A percentile compares a stretch with the other conserved stretches of the same genome.
Evolutionary conservation across 2,888 invertebrate species (phyloP).

Genomic region (Sicus ferrugineus): DNA sequence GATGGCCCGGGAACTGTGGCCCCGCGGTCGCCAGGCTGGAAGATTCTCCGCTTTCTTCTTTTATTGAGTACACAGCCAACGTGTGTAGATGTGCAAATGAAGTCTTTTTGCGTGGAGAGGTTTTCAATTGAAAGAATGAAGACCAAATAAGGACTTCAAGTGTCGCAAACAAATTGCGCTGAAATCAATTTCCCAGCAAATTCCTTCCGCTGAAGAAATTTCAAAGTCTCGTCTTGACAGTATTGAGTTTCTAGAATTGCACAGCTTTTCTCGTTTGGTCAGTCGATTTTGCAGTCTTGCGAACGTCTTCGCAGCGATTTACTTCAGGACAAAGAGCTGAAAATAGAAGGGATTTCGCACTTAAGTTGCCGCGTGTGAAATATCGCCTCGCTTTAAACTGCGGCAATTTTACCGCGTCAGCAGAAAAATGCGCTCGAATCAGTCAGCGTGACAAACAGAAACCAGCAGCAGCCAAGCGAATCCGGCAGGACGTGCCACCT

Average conservation of each 20-base stretch:
- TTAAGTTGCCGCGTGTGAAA: background rate
- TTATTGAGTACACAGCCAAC: too few relatives aligned
- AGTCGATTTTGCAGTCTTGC: background rate
- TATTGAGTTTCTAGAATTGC: background rate
- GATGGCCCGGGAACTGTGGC: too few relatives aligned
- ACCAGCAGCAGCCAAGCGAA: background rate
- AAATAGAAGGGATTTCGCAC: background rate
- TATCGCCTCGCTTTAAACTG: background rate
- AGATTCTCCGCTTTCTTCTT: too few relatives aligned
- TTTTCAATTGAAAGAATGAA: too few relatives aligned
- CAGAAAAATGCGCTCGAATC: background rate
- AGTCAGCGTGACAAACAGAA: background rate
- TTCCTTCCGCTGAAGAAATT: too few relatives aligned
- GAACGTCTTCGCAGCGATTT: background rate
- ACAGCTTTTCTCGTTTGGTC: background rate
- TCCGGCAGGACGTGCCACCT: background rate
- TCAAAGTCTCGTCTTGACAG: too few relatives aligned
- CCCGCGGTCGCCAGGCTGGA: too few relatives aligned
- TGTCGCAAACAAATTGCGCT: background rate
- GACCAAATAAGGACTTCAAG: background rate
- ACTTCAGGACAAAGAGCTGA: background rate
- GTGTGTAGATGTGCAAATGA: too few relatives aligned
- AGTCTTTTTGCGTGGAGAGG: too few relatives aligned
- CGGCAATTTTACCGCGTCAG: constrained; percentile 9
- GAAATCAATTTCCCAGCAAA: too few relatives aligned